phyloP scores from a whole-genome alignment of 2,888 invertebrate genomes.

The Dromius quadrimaculatus region DNA sequence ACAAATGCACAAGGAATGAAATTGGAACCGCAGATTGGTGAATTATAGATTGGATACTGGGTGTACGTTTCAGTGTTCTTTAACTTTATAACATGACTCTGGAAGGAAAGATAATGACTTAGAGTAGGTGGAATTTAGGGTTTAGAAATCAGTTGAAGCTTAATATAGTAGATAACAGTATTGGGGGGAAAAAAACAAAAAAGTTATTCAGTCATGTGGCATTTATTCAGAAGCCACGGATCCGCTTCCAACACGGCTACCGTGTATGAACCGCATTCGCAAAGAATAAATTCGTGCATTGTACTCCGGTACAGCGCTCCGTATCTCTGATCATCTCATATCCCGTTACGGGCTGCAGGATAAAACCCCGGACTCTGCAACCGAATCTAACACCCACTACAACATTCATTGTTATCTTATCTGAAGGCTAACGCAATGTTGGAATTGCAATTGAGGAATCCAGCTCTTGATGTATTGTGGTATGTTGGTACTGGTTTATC shows the following conservation, averaged over 20 bases:
- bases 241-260: slow-evolving; percentile 1
- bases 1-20: background rate
- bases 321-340: slow-evolving; percentile 31
- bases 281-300: slow-evolving; percentile 35
- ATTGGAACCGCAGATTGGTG: background rate
- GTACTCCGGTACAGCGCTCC: background rate
- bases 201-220: too few species aligned
- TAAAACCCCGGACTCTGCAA: background rate
- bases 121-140: too few species aligned
- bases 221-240: too few species aligned
- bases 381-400: background rate
- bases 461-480: background rate
- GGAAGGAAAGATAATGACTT: too few species aligned
- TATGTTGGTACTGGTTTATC: slow-evolving; percentile 32
- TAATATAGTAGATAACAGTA: too few species aligned
- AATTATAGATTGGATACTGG: slow-evolving; percentile 24
- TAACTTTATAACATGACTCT: too few species aligned
- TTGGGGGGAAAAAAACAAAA: too few species aligned
- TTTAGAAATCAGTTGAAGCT: too few species aligned
- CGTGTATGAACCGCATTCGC: slow-evolving; percentile 7
- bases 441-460: background rate
- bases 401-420: background rate
- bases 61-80: too few species aligned
- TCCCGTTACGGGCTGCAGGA: slow-evolving; percentile 32
- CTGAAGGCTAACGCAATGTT: background rate